Evolutionary conservation across 2,113 vertebrate species (phyloP).

Genomic region (Gyps fulvus): DNA sequence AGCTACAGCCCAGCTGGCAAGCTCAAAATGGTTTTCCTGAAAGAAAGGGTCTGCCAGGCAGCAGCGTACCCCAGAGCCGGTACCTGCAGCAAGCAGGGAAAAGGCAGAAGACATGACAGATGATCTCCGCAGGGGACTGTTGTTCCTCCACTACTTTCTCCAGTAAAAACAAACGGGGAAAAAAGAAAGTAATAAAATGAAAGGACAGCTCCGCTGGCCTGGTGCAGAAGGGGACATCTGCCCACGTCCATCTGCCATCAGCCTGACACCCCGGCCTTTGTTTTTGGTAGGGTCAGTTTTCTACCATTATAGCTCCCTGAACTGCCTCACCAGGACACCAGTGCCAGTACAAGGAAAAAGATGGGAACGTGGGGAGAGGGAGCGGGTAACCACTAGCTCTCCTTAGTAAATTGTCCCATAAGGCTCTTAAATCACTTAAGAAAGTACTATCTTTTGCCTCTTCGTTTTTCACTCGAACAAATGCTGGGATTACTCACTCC

Average conservation of each 20-base stretch:
- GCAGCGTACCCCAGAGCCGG: background rate
- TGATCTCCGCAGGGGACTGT: constrained; percentile 43
- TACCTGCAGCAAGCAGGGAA: constrained; percentile 23
- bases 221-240: constrained; percentile 52
- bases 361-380: background rate
- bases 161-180: background rate
- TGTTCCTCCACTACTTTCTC: background rate
- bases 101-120: constrained; percentile 46
- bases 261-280: background rate
- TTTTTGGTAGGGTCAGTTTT: background rate
- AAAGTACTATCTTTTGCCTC: background rate
- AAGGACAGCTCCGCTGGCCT: constrained; percentile 22
- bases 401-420: background rate
- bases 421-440: background rate
- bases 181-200: background rate
- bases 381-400: constrained; percentile 5
- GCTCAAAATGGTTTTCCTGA: background rate
- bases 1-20: background rate
- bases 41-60: background rate
- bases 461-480: background rate
- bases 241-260: constrained; percentile 32
- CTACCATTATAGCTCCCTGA: constrained; percentile 11
- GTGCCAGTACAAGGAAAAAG: background rate
- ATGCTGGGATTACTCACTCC: background rate
- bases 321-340: constrained; percentile 19